These are phyloP conservation scores for Danaus melanippus DNA, from an alignment of 1,140 invertebrate genomes.

Conservation along the genomic window DNA sequence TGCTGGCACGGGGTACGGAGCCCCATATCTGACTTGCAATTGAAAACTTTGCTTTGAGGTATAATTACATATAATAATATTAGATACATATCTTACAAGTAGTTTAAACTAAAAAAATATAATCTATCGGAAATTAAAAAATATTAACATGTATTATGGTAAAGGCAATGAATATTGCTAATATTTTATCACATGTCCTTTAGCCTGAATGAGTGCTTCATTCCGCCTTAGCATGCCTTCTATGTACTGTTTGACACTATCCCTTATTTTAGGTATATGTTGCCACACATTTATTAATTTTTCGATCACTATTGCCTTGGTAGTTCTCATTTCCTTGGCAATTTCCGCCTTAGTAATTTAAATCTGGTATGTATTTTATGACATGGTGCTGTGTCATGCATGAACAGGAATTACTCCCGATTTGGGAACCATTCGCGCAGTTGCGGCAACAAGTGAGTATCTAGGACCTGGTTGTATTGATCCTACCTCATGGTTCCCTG, in stretches of 20 bases:
- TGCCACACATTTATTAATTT: slow-evolving; percentile 9
- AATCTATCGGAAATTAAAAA: too few species aligned
- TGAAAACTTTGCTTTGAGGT: too few species aligned
- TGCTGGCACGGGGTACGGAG: too few species aligned
- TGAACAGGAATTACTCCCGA: not conserved
- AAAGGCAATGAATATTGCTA: not conserved
- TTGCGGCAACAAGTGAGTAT: not conserved
- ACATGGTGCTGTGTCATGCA: not conserved
- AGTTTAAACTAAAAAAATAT: too few species aligned
- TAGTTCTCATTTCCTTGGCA: slow-evolving; percentile 14
- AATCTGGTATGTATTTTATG: slow-evolving; percentile 7
- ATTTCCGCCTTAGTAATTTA: slow-evolving; percentile 11
- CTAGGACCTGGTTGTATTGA: not conserved
- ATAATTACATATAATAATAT: too few species aligned
- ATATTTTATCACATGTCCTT: slow-evolving; percentile 10
- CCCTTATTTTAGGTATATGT: slow-evolving; percentile 14
- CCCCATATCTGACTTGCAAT: too few species aligned
- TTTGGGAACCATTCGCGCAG: not conserved
- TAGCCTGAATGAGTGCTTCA: slow-evolving; percentile 11
- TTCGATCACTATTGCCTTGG: slow-evolving; percentile 12
- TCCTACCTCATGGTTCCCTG: too few species aligned
- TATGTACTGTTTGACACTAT: slow-evolving; percentile 14
- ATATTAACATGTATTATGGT: too few species aligned
- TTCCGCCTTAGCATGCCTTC: slow-evolving; percentile 13
- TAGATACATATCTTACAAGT: too few species aligned